Percentiles rank a stretch among this genome's conserved stretches.
phyloP scores from a whole-genome alignment of 2,888 invertebrate genomes.

The Philereme transversata region DNA sequence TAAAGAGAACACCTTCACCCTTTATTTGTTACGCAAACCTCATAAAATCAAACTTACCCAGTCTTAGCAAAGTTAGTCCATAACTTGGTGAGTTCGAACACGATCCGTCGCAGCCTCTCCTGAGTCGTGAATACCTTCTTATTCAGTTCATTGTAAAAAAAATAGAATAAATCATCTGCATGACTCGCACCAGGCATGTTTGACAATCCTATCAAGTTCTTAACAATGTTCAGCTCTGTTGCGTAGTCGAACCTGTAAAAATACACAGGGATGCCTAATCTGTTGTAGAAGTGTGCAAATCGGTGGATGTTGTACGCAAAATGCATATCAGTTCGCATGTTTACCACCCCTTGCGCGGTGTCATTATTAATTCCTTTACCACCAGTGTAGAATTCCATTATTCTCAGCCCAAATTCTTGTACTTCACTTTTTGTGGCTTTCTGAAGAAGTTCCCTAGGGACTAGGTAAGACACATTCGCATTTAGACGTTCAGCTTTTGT shows the following conservation, averaged over 20 bases:
- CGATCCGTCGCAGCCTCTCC: constrained; percentile 55
- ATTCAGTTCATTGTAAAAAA: constrained; percentile 65
- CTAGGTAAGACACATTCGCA: constrained; percentile 49
- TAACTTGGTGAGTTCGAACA: constrained; percentile 63
- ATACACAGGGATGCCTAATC: constrained; percentile 46
- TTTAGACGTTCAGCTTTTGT: constrained; percentile 51
- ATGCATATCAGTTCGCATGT: constrained; percentile 52
- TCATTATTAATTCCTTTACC: constrained; percentile 46
- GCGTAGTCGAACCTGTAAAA: constrained; percentile 62
- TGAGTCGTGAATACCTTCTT: constrained; percentile 52
- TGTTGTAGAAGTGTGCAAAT: constrained; percentile 53
- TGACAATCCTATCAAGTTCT: constrained; percentile 40
- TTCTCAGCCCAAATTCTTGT: constrained; percentile 51
- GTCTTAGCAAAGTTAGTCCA: constrained; percentile 75
- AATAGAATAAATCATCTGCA: constrained; percentile 75
- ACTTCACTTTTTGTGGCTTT: constrained; percentile 45
- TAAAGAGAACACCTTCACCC: too few species aligned
- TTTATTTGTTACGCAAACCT: background rate
- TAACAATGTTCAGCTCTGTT: constrained; percentile 61
- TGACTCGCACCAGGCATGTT: constrained; percentile 68
- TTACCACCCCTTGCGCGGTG: constrained; percentile 43
- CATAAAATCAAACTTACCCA: constrained; percentile 45
- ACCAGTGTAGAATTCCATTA: constrained; percentile 58
- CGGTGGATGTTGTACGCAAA: constrained; percentile 57
- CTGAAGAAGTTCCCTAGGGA: constrained; percentile 55